These are phyloP conservation scores for Gordius sp. DNA, from an alignment of 2,888 invertebrate species.

Conservation along the genomic window DNA sequence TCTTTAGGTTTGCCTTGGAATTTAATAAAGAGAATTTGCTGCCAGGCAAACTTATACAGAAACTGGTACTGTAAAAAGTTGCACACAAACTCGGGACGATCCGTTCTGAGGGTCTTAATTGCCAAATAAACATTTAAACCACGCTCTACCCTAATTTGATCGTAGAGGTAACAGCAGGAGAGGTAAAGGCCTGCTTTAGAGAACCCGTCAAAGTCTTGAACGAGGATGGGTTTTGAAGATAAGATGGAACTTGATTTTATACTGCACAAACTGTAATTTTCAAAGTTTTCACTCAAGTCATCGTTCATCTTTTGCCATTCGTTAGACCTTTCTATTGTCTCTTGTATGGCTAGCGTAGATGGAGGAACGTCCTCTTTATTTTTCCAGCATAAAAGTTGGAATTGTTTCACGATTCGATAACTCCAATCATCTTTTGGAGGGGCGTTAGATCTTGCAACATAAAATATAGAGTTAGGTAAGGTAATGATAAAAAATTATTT, in stretches of 20 bases:
- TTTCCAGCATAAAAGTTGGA: not conserved
- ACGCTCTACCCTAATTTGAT: conserved; percentile 6
- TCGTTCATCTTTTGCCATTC: not conserved
- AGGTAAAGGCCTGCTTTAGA: not conserved
- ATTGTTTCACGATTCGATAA: not conserved
- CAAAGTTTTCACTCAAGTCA: no score
- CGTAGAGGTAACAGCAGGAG: not conserved
- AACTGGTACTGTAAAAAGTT: not conserved
- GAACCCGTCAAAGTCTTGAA: conserved; percentile 10
- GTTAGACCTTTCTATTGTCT: not conserved
- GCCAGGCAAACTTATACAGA: conserved; percentile 10
- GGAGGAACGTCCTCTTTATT: not conserved
- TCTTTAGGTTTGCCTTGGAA: no score
- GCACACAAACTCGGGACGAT: not conserved
- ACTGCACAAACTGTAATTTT: no score
- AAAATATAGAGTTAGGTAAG: no score
- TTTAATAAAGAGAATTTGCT: conserved; percentile 2
- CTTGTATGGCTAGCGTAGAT: not conserved
- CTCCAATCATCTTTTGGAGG: no score
- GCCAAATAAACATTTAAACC: conserved; percentile 4
- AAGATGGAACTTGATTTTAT: no score
- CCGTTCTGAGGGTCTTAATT: not conserved
- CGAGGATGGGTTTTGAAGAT: not conserved
- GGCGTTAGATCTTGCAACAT: no score
- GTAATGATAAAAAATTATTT: no score